These are phyloP conservation scores for Phasia obesa DNA, from an alignment of 2,888 invertebrate genomes.

Conservation along the genomic window DNA sequence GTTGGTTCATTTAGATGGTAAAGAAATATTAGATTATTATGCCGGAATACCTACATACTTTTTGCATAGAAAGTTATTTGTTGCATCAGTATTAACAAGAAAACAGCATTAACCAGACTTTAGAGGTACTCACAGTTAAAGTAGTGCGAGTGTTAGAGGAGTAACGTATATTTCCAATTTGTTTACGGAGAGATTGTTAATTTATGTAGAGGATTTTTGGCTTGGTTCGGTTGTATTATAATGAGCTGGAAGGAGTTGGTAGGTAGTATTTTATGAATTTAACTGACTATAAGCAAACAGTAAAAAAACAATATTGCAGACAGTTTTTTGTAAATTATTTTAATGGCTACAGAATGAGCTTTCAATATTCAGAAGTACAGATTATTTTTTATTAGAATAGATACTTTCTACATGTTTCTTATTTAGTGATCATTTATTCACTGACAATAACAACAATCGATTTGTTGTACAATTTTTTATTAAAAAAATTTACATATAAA, in stretches of 20 bases:
- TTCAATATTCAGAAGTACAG: no score
- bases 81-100: slow-evolving; percentile 58
- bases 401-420: no score
- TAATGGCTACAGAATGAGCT: no score
- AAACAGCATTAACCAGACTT: slow-evolving; percentile 61
- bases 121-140: neutral
- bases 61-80: slow-evolving; percentile 47
- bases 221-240: neutral
- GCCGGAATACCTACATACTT: slow-evolving; percentile 29
- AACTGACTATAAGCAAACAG: neutral
- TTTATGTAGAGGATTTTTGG: slow-evolving; percentile 36
- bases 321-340: no score
- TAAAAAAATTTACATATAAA: no score
- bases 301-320: no score
- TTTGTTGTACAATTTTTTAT: no score
- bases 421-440: no score
- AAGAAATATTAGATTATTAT: slow-evolving; percentile 59
- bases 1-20: slow-evolving; percentile 40
- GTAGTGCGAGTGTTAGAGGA: neutral
- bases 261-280: neutral
- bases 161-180: slow-evolving; percentile 46
- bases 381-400: no score
- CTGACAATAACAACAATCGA: no score
- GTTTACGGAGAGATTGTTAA: slow-evolving; percentile 50
- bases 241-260: slow-evolving; percentile 3